Percentiles rank a stretch among this genome's conserved stretches.
Conservation (phyloP, 2,888 invertebrate genomes). For the Mythimna albipuncta region DNA sequence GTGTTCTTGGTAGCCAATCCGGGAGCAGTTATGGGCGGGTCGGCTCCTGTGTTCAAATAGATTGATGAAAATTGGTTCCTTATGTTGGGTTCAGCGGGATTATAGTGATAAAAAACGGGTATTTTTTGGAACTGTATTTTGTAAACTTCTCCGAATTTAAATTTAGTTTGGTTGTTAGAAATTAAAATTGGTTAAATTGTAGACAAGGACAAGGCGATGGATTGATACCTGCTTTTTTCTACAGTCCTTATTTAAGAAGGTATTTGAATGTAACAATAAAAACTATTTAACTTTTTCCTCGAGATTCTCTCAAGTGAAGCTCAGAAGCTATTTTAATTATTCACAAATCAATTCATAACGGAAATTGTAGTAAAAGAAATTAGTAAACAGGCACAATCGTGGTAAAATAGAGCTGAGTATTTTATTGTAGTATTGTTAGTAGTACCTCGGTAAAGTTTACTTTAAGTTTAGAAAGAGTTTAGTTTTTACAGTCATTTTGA, state of each 20-base stretch:
- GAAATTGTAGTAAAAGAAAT: no score
- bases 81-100: constrained; percentile 65
- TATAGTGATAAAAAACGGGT: constrained; percentile 44
- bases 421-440: no score
- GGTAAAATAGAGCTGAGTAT: no score
- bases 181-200: constrained; percentile 34
- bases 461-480: no score
- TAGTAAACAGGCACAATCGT: no score
- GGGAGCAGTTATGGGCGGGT: constrained; percentile 82
- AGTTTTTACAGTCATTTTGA: no score
- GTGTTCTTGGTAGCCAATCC: constrained; percentile 85
- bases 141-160: constrained; percentile 48
- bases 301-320: no score
- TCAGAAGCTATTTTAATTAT: no score
- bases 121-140: constrained; percentile 49
- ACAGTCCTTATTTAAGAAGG: not conserved
- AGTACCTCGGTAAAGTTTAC: no score
- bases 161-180: constrained; percentile 35
- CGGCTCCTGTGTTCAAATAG: constrained; percentile 75
- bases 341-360: no score
- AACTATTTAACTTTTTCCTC: no score
- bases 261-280: not conserved
- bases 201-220: constrained; percentile 10
- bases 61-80: constrained; percentile 76
- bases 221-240: not conserved